Percentiles rank a stretch among this genome's conserved stretches.
Conservation (phyloP, 2,888 invertebrate species). For the Netelia virgata region DNA sequence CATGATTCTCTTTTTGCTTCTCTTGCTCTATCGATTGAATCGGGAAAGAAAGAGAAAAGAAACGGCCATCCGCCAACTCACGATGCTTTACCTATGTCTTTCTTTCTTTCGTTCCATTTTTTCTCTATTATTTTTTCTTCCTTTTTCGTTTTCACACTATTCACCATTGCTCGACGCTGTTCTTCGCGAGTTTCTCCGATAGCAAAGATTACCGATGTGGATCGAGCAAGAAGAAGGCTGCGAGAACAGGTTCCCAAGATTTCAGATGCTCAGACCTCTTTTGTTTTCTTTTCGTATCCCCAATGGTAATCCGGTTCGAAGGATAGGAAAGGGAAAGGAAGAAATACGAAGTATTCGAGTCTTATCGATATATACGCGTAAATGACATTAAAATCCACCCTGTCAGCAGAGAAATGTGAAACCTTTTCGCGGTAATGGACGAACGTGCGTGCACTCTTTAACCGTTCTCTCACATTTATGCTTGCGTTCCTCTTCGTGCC, state of each 20-base stretch:
- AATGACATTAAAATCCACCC: constrained; percentile 26
- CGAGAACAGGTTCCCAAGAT: constrained; percentile 2
- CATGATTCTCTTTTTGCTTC: constrained; percentile 30
- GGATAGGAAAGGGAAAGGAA: background rate
- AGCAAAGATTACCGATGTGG: background rate
- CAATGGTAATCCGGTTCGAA: background rate
- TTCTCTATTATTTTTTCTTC: constrained; percentile 41
- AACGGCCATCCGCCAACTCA: constrained; percentile 72
- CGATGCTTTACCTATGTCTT: constrained; percentile 24
- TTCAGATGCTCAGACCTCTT: constrained; percentile 4
- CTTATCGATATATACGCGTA: background rate
- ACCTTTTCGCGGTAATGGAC: constrained; percentile 50
- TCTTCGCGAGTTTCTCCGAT: constrained; percentile 2
- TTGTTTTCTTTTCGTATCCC: constrained; percentile 1
- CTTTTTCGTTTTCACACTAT: constrained; percentile 28
- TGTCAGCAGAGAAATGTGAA: constrained; percentile 38
- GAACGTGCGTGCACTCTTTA: constrained; percentile 1
- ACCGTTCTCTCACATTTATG: background rate
- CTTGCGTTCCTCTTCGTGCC: constrained; percentile 50
- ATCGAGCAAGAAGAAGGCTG: background rate
- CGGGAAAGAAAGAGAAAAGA: constrained; percentile 60
- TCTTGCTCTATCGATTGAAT: constrained; percentile 49
- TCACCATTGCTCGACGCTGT: constrained; percentile 17
- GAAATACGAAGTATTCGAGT: background rate
- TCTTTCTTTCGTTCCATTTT: constrained; percentile 27